These are phyloP conservation scores for Geothlypis trichas DNA, from an alignment of 2,113 vertebrate genomes.

Conservation along the genomic window DNA sequence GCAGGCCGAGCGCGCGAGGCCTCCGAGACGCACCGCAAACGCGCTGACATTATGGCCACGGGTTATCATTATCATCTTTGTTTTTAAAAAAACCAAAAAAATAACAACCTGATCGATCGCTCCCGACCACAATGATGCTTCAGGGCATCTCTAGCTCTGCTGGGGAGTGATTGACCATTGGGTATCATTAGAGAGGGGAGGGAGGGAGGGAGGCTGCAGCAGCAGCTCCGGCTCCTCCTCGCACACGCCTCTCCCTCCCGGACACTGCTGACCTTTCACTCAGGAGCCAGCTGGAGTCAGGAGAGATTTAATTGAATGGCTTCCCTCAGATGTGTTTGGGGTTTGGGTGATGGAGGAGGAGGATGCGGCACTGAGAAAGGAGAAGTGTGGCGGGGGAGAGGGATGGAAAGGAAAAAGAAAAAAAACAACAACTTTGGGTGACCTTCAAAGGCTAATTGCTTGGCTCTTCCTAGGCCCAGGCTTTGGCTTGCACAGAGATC, in stretches of 20 bases:
- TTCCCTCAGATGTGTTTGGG: slow-evolving; percentile 91
- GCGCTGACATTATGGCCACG: slow-evolving; percentile 87
- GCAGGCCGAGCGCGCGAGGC: neutral
- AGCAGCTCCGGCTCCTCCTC: slow-evolving; percentile 52
- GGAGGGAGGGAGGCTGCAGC: neutral
- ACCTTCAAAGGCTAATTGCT: slow-evolving; percentile 94
- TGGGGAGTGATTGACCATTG: slow-evolving; percentile 91
- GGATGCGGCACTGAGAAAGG: neutral
- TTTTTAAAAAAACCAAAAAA: neutral
- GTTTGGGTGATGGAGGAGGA: slow-evolving; percentile 77
- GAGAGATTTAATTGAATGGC: slow-evolving; percentile 96
- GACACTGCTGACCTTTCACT: slow-evolving; percentile 96
- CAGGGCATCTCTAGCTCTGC: slow-evolving; percentile 86
- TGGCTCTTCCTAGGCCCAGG: slow-evolving; percentile 78
- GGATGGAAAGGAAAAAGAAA: neutral
- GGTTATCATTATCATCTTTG: slow-evolving; percentile 93
- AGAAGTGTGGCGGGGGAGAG: neutral
- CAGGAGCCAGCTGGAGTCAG: slow-evolving; percentile 89
- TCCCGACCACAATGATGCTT: slow-evolving; percentile 86
- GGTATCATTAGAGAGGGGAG: slow-evolving; percentile 88
- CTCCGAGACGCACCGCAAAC: slow-evolving; percentile 79
- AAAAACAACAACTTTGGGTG: slow-evolving; percentile 68
- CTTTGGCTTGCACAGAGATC: slow-evolving; percentile 59
- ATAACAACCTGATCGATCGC: slow-evolving; percentile 82
- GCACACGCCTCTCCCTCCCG: slow-evolving; percentile 76